phyloP scores from a whole-genome alignment of 2,888 invertebrate genomes.

The Limnephilus rhombicus region DNA sequence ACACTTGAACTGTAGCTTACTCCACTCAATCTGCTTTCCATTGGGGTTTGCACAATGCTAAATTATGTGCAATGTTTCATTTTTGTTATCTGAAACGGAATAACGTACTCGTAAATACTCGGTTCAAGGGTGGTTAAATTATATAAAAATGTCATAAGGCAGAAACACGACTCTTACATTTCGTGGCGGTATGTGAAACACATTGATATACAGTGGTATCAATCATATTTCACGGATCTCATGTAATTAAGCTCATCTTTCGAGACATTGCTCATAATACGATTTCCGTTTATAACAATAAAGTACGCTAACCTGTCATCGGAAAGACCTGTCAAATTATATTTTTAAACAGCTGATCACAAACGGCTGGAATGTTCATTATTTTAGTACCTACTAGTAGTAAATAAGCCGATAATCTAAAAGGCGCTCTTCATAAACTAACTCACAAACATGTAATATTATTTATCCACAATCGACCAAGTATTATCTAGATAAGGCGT shows the following conservation, averaged over 20 bases:
- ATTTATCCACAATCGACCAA: too few relatives aligned
- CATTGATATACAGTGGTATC: conserved; percentile 23
- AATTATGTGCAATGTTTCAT: conserved; percentile 49
- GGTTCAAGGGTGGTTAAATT: conserved; percentile 33
- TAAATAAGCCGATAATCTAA: not conserved
- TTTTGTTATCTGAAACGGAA: conserved; percentile 50
- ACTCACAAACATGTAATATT: not conserved
- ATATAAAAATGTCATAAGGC: conserved; percentile 22
- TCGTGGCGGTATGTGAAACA: conserved; percentile 40
- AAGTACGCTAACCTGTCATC: conserved; percentile 49
- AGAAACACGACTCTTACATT: conserved; percentile 13
- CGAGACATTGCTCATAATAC: conserved; percentile 26
- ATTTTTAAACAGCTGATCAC: conserved; percentile 51
- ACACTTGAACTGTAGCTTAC: not conserved
- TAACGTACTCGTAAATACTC: conserved; percentile 36
- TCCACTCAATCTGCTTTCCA: conserved; percentile 38
- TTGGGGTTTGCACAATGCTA: conserved; percentile 45
- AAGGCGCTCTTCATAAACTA: not conserved
- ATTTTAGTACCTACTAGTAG: not conserved
- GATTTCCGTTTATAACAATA: conserved; percentile 37
- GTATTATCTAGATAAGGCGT: too few relatives aligned
- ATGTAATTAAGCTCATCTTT: conserved; percentile 16
- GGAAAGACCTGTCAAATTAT: conserved; percentile 48
- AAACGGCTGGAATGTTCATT: not conserved
- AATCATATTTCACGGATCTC: conserved; percentile 46